Percentiles rank a stretch among this genome's conserved stretches.
These are phyloP conservation scores for Whitmania pigra DNA, from an alignment of 1,140 invertebrate genomes.

Conservation along the genomic window DNA sequence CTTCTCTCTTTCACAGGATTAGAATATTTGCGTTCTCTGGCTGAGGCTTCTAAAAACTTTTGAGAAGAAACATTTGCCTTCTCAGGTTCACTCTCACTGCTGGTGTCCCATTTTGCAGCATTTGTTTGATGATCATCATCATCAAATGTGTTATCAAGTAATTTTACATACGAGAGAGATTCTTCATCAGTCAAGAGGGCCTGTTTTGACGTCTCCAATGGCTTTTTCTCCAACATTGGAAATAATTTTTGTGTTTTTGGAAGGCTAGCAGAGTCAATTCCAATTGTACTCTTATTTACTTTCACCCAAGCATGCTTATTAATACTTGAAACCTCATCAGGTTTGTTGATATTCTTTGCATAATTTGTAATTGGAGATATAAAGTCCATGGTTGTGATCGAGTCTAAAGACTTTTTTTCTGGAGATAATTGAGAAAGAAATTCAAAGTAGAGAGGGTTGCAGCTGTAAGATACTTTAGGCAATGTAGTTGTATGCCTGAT, in stretches of 20 bases:
- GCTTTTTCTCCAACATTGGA: too few species aligned
- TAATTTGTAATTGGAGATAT: too few species aligned
- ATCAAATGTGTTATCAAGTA: neutral
- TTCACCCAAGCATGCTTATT: slow-evolving; percentile 1
- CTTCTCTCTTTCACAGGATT: neutral
- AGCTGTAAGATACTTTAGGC: slow-evolving; percentile 28
- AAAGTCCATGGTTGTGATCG: too few species aligned
- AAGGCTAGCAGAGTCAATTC: too few species aligned
- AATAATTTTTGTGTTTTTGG: too few species aligned
- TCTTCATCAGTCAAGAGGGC: neutral
- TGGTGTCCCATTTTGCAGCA: slow-evolving; percentile 24
- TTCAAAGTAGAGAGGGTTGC: slow-evolving; percentile 26
- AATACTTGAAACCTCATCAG: neutral
- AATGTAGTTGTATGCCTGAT: slow-evolving; percentile 26
- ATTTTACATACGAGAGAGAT: neutral
- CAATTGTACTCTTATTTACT: neutral
- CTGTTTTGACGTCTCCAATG: too few species aligned
- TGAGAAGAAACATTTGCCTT: too few species aligned
- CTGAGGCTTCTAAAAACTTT: too few species aligned
- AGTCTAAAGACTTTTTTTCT: too few species aligned
- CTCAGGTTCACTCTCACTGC: slow-evolving; percentile 23
- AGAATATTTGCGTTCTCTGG: neutral
- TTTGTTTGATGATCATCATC: slow-evolving; percentile 8
- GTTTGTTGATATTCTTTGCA: too few species aligned
- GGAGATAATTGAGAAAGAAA: neutral